phyloP scores from a whole-genome alignment of 2,888 invertebrate species.

The Lepeophtheirus nordmannii region DNA sequence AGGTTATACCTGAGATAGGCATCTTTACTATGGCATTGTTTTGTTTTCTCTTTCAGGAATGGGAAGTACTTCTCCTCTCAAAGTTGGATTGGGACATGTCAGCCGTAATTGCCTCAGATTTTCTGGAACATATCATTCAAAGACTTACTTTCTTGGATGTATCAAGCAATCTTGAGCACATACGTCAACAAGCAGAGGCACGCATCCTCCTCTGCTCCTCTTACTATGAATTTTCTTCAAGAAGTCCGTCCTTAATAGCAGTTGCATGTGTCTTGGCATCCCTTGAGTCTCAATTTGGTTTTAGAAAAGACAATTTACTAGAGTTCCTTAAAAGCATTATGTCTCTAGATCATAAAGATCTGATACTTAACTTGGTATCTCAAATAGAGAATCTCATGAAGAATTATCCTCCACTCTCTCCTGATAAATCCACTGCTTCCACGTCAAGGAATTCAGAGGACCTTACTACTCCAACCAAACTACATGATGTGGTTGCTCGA shows the following conservation, averaged over 20 bases:
- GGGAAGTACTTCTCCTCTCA: slow-evolving; percentile 76
- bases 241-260: slow-evolving; percentile 14
- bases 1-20: neutral
- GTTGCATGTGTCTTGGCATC: slow-evolving; percentile 14
- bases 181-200: slow-evolving; percentile 70
- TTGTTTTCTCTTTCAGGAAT: slow-evolving; percentile 50
- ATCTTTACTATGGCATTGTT: neutral
- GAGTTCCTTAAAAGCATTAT: neutral
- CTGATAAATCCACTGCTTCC: neutral
- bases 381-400: neutral
- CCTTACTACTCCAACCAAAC: slow-evolving; percentile 13
- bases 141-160: slow-evolving; percentile 42
- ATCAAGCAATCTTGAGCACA: slow-evolving; percentile 30
- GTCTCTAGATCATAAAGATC: neutral
- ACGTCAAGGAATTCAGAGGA: neutral
- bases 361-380: neutral
- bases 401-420: neutral
- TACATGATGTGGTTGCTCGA: slow-evolving; percentile 9
- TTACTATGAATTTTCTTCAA: slow-evolving; percentile 9
- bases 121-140: slow-evolving; percentile 53
- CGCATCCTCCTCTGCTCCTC: slow-evolving; percentile 60
- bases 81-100: slow-evolving; percentile 87
- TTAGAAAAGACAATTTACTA: neutral
- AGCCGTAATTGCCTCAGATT: slow-evolving; percentile 80
- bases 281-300: slow-evolving; percentile 5